A percentile compares a stretch with the other conserved stretches of the same genome.
These are phyloP conservation scores for Ciona savignyi DNA, from an alignment of 23 tunicate species.

Conservation along the genomic window DNA sequence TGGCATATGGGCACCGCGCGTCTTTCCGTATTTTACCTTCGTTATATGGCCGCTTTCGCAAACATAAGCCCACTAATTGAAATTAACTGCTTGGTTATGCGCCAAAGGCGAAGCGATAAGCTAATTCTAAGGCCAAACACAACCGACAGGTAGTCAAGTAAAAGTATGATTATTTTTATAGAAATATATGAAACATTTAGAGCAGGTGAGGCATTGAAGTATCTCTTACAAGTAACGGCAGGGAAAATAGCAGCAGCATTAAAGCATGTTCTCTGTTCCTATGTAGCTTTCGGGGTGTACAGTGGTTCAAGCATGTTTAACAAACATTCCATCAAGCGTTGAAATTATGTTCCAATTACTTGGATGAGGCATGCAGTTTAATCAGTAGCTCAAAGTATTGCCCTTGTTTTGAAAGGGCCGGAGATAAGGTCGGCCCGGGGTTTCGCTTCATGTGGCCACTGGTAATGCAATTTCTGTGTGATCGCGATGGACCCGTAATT, in stretches of 20 bases:
- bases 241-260: too few species aligned
- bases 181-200: too few species aligned
- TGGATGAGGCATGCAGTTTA: neutral
- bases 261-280: too few species aligned
- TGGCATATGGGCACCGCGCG: neutral
- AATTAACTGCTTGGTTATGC: neutral
- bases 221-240: too few species aligned
- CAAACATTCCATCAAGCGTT: neutral
- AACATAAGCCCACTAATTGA: neutral
- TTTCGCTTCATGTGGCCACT: slow-evolving; percentile 1
- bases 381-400: neutral
- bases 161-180: too few species aligned
- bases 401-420: neutral
- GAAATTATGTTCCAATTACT: neutral
- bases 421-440: neutral
- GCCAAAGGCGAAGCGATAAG: neutral
- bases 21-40: neutral
- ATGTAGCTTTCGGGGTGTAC: too few species aligned
- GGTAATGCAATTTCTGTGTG: neutral
- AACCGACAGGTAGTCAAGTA: too few species aligned
- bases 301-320: neutral
- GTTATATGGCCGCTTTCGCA: neutral
- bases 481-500: neutral
- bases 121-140: neutral
- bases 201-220: too few species aligned